A percentile compares a stretch with the other conserved stretches of the same genome.
phyloP scores from a whole-genome alignment of 1,140 invertebrate genomes.

The Drosophila sulfurigaster region DNA sequence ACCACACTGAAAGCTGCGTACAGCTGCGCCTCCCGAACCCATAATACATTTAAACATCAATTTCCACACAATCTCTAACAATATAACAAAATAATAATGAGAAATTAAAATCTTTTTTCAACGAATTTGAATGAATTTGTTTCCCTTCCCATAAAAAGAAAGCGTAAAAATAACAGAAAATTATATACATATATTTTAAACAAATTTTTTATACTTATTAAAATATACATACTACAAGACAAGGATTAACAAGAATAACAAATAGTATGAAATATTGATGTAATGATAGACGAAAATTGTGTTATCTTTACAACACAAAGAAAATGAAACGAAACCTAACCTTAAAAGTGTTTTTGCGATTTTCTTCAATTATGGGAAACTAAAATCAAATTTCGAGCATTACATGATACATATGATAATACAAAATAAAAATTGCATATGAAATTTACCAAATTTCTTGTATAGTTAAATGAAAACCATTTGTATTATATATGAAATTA shows the following conservation, averaged over 20 bases:
- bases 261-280: constrained; percentile 2
- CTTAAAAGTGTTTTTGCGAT: constrained; percentile 69
- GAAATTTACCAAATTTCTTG: constrained; percentile 72
- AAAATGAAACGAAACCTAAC: constrained; percentile 38
- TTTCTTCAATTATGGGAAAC: constrained; percentile 58
- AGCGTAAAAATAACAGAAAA: constrained; percentile 52
- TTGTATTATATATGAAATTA: constrained; percentile 77
- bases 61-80: constrained; percentile 13
- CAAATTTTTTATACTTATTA: constrained; percentile 80
- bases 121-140: constrained; percentile 64
- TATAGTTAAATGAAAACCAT: constrained; percentile 76
- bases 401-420: constrained; percentile 47
- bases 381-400: constrained; percentile 64
- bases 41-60: constrained; percentile 20
- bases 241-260: constrained; percentile 20
- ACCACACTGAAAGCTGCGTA: constrained; percentile 65
- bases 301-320: constrained; percentile 67
- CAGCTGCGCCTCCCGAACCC: constrained; percentile 52
- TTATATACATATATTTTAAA: constrained; percentile 74
- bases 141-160: constrained; percentile 46
- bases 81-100: constrained; percentile 14
- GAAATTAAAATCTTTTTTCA: constrained; percentile 24
- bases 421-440: constrained; percentile 44
- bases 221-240: constrained; percentile 66
- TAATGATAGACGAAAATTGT: constrained; percentile 43